Conservation (phyloP, 2,797 vertebrate species). For the Atherinosoma microstoma region DNA sequence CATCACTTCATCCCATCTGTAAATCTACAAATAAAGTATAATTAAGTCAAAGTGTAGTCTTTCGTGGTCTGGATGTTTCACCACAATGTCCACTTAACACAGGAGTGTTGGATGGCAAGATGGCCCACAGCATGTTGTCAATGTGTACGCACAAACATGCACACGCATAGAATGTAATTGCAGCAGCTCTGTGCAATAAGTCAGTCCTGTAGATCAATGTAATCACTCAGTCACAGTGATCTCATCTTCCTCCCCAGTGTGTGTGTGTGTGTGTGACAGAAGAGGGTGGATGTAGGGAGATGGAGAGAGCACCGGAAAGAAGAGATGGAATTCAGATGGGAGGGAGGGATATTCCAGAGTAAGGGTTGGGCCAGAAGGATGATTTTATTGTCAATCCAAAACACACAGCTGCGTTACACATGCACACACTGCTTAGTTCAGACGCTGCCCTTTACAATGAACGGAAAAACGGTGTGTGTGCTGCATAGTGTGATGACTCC, state of each 20-base stretch:
- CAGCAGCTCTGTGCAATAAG: slow-evolving; percentile 38
- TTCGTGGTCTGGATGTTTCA: slow-evolving; percentile 24
- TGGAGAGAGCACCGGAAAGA: slow-evolving; percentile 43
- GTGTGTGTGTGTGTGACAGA: slow-evolving; percentile 15
- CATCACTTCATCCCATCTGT: not conserved
- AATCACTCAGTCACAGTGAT: slow-evolving; percentile 63
- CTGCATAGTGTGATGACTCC: slow-evolving; percentile 42
- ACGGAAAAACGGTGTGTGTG: slow-evolving; percentile 2
- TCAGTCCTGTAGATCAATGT: slow-evolving; percentile 69
- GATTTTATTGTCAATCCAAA: slow-evolving; percentile 59
- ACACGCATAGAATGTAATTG: slow-evolving; percentile 3
- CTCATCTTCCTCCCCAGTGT: slow-evolving; percentile 64
- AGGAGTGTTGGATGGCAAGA: slow-evolving; percentile 11
- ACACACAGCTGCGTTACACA: slow-evolving; percentile 30
- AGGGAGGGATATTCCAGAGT: slow-evolving; percentile 51
- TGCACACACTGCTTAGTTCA: slow-evolving; percentile 10
- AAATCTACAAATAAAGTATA: not conserved
- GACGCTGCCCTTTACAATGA: not conserved
- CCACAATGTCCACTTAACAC: slow-evolving; percentile 26
- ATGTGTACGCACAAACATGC: not conserved
- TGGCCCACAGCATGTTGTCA: not conserved
- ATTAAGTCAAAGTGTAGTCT: not conserved
- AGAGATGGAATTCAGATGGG: slow-evolving; percentile 55
- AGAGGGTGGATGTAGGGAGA: slow-evolving; percentile 17
- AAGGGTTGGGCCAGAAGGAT: slow-evolving; percentile 27